Evolutionary conservation across 2,797 vertebrate species (phyloP).

Genomic region (Limnodromus scolopaceus): DNA sequence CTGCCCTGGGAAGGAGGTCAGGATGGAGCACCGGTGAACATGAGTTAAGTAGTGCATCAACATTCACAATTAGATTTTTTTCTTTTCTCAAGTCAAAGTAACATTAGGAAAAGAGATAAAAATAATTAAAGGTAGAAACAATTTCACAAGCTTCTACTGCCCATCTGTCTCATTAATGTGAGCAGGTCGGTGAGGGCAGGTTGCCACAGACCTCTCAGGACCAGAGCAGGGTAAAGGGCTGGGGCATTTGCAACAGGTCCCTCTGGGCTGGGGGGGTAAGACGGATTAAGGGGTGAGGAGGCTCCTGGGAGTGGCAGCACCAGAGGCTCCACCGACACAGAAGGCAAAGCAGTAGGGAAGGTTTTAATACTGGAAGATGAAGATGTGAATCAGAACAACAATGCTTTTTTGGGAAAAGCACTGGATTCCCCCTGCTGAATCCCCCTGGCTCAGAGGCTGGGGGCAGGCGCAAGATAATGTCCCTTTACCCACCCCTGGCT

Average conservation of each 20-base stretch:
- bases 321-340: neutral
- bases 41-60: neutral
- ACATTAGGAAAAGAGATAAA: neutral
- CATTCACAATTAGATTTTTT: neutral
- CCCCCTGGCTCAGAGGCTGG: neutral
- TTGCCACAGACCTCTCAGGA: neutral
- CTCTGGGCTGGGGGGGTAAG: neutral
- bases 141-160: neutral
- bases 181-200: neutral
- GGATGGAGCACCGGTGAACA: neutral
- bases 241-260: rapidly evolving
- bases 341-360: neutral
- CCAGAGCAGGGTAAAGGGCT: neutral
- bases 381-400: neutral
- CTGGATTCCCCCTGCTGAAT: neutral
- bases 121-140: neutral
- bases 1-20: neutral
- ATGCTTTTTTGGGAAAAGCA: neutral
- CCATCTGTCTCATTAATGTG: neutral
- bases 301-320: neutral
- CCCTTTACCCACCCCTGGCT: neutral
- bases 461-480: neutral
- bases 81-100: neutral
- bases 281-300: neutral
- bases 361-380: neutral